A percentile compares a stretch with the other conserved stretches of the same genome.
Evolutionary conservation across 2,797 vertebrate genomes (phyloP).

Genomic region (Hippopotamyrus pictus): DNA sequence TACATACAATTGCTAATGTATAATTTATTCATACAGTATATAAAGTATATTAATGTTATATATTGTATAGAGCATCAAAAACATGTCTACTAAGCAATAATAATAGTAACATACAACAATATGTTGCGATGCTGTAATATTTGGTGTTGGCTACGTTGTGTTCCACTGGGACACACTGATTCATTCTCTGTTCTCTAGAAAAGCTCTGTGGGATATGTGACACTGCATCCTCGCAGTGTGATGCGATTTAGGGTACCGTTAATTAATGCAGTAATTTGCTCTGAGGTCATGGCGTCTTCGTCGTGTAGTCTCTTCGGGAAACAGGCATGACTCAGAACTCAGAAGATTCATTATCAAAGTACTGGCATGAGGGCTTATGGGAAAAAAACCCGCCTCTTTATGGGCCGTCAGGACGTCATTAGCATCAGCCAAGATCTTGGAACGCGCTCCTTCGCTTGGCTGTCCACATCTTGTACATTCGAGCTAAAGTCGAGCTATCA

Average conservation of each 20-base stretch:
- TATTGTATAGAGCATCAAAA: background rate
- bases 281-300: slow-evolving; percentile 12
- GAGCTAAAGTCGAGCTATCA: background rate
- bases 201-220: background rate
- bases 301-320: background rate
- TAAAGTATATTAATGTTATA: background rate
- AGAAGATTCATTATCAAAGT: background rate
- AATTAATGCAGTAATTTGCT: background rate
- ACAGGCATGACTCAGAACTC: background rate
- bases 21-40: background rate
- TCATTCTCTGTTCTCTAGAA: background rate
- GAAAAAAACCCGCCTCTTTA: background rate
- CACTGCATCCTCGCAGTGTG: background rate
- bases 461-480: too few species aligned
- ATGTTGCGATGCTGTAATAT: background rate
- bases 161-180: background rate
- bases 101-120: background rate
- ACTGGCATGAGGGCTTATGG: background rate
- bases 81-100: background rate
- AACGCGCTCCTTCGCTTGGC: background rate
- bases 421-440: background rate
- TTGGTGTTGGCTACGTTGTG: background rate
- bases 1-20: background rate
- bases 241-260: slow-evolving; percentile 2
- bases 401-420: background rate